Conservation (phyloP, 2,888 invertebrate species). For the Timema cristinae region DNA sequence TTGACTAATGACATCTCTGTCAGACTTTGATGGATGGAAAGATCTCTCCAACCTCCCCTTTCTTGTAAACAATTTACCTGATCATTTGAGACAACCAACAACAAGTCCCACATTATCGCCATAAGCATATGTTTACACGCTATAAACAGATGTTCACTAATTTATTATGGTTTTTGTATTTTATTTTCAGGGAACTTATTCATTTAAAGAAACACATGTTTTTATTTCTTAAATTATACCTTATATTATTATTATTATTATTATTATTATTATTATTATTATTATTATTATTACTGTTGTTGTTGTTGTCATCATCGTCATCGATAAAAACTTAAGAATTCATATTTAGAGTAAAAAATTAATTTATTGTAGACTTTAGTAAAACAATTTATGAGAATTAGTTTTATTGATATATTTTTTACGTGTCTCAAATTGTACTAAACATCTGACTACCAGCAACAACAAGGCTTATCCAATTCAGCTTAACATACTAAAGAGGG, state of each 20-base stretch:
- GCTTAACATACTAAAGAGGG: too few species aligned
- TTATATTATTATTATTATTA: neutral
- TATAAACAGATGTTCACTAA: constrained; percentile 4
- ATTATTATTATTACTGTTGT: neutral
- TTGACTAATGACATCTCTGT: constrained; percentile 32
- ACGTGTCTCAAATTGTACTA: too few species aligned
- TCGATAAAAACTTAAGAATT: too few species aligned
- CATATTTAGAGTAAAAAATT: too few species aligned
- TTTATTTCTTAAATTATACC: neutral
- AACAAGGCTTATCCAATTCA: too few species aligned
- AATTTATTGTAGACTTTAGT: too few species aligned
- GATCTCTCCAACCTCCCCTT: constrained; percentile 21
- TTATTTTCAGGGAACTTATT: neutral
- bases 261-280: neutral
- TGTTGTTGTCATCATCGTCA: neutral
- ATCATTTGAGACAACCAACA: constrained; percentile 10
- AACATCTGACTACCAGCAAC: too few species aligned
- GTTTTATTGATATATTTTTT: too few species aligned
- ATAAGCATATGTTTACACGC: neutral
- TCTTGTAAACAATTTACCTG: constrained; percentile 31
- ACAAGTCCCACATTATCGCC: neutral
- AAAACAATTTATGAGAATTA: too few species aligned
- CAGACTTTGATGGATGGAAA: constrained; percentile 30
- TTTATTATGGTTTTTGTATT: neutral
- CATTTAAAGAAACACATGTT: neutral